A percentile compares a stretch with the other conserved stretches of the same genome.
Evolutionary conservation across 2,113 vertebrate species (phyloP).

Genomic region (Silurus asotus): DNA sequence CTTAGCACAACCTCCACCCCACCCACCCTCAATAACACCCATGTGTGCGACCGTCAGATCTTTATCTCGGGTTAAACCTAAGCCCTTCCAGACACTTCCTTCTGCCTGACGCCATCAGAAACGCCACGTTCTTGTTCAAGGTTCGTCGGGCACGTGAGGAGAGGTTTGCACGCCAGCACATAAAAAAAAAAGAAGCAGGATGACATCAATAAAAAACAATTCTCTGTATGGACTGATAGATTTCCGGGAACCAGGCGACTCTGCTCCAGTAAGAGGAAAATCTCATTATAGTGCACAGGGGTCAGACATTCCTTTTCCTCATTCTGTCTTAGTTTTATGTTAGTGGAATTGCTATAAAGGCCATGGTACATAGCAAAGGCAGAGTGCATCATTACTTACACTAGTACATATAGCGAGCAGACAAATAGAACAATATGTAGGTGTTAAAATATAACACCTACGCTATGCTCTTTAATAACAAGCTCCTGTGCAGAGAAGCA

Average conservation of each 20-base stretch:
- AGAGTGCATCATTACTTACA: background rate
- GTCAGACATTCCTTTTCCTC: constrained; percentile 36
- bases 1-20: background rate
- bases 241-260: background rate
- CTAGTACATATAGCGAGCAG: background rate
- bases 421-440: background rate
- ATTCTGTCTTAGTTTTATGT: background rate
- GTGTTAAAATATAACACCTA: background rate
- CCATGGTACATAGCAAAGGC: background rate
- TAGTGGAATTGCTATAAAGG: background rate
- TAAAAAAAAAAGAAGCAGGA: background rate
- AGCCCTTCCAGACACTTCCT: background rate
- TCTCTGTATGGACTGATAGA: constrained; percentile 1
- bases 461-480: background rate
- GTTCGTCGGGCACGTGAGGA: constrained; percentile 6
- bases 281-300: constrained; percentile 53
- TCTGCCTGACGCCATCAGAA: background rate
- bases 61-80: background rate
- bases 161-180: background rate
- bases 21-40: background rate
- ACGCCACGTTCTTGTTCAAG: background rate
- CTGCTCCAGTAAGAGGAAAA: constrained; percentile 50
- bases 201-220: constrained; percentile 40
- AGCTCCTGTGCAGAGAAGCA: background rate
- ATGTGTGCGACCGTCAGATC: background rate